Evolutionary conservation across 2,797 vertebrate genomes (phyloP).

Genomic region (Sciurus carolinensis): DNA sequence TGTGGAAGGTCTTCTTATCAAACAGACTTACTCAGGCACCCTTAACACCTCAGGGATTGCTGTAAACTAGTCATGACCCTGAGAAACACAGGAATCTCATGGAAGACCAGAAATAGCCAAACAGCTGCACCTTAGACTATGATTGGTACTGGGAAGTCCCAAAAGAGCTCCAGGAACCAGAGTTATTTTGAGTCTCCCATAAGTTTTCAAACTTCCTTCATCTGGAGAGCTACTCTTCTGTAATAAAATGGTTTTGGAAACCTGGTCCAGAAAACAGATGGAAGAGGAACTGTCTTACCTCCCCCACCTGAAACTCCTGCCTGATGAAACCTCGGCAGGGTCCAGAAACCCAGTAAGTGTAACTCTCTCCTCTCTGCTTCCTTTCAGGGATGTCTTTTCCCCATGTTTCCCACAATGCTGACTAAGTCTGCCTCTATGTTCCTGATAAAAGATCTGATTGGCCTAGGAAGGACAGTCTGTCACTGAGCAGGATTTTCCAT

Average conservation of each 20-base stretch:
- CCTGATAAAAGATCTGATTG: background rate
- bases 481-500: background rate
- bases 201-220: constrained; percentile 1
- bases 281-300: background rate
- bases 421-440: background rate
- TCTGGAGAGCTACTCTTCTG: constrained; percentile 28
- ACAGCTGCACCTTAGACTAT: background rate
- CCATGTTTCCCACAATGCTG: accelerated
- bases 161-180: background rate
- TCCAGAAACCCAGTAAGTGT: background rate
- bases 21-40: background rate
- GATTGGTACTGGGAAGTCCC: background rate
- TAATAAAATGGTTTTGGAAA: constrained; percentile 26
- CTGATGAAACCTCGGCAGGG: background rate
- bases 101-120: background rate
- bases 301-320: background rate
- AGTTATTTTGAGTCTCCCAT: background rate
- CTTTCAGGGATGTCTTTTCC: background rate
- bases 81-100: background rate
- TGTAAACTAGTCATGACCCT: background rate
- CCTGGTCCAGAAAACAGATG: constrained; percentile 30
- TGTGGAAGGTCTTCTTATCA: background rate
- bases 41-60: background rate
- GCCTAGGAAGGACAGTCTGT: background rate
- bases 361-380: background rate